These are phyloP conservation scores for Alligator mississippiensis DNA, from an alignment of 2,113 vertebrate genomes.

Conservation along the genomic window DNA sequence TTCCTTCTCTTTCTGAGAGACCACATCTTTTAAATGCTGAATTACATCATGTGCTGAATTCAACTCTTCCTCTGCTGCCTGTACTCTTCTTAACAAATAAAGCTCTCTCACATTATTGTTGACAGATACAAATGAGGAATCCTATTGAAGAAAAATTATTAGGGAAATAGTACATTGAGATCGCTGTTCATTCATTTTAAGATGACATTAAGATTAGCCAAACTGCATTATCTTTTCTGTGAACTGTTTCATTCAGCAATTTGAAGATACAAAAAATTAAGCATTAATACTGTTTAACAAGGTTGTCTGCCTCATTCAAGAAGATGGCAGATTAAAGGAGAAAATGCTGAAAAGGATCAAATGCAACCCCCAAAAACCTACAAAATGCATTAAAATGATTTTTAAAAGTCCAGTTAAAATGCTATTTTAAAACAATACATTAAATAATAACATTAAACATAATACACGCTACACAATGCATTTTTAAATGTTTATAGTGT, in stretches of 20 bases:
- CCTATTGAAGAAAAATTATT: slow-evolving; percentile 52
- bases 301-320: background rate
- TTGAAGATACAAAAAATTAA: background rate
- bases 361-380: too few species aligned
- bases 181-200: background rate
- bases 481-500: background rate
- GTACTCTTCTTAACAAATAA: slow-evolving; percentile 75
- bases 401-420: background rate
- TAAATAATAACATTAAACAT: too few species aligned
- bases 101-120: slow-evolving; percentile 72
- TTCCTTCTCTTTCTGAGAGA: slow-evolving; percentile 81
- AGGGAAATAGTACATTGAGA: background rate
- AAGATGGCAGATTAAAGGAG: background rate
- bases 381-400: too few species aligned
- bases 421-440: background rate
- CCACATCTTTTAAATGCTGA: slow-evolving; percentile 76
- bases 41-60: slow-evolving; percentile 69
- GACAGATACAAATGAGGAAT: slow-evolving; percentile 39
- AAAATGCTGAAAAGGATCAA: background rate
- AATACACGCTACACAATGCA: too few species aligned
- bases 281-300: background rate
- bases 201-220: background rate
- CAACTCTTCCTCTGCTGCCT: slow-evolving; percentile 77
- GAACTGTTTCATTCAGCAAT: background rate
- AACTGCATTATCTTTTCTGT: background rate